phyloP scores from a whole-genome alignment of 2,113 vertebrate species.

The Balaenoptera acutorostrata region DNA sequence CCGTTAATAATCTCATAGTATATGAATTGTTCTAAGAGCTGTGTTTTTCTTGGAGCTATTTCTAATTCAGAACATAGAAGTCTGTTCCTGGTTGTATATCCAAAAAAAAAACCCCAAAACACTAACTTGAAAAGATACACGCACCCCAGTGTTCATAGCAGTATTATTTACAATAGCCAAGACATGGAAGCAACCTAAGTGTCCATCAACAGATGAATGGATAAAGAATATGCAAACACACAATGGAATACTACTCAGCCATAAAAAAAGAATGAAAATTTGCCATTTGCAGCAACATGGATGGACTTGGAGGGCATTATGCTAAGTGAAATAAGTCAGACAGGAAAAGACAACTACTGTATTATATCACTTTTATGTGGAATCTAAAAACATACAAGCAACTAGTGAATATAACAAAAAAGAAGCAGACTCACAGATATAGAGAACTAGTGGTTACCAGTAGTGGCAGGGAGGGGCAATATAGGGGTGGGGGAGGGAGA shows the following conservation, averaged over 20 bases:
- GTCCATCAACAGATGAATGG: not conserved
- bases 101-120: not conserved
- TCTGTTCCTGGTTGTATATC: not conserved
- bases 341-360: too few relatives aligned
- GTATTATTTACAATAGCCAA: not conserved
- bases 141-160: not conserved
- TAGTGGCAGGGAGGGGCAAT: not conserved
- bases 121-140: not conserved
- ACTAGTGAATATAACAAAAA: not conserved
- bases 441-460: not conserved
- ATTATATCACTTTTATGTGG: not conserved
- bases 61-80: not conserved
- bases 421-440: not conserved
- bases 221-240: not conserved
- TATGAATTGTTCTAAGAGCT: not conserved
- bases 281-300: not conserved
- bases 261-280: not conserved
- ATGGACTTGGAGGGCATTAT: not conserved
- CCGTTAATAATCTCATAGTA: not conserved
- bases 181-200: not conserved
- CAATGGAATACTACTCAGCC: not conserved
- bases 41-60: not conserved
- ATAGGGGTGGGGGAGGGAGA: too few relatives aligned
- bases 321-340: too few relatives aligned
- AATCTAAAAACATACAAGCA: not conserved